These are phyloP conservation scores for Autographa gamma DNA, from an alignment of 2,888 invertebrate genomes.

Conservation along the genomic window DNA sequence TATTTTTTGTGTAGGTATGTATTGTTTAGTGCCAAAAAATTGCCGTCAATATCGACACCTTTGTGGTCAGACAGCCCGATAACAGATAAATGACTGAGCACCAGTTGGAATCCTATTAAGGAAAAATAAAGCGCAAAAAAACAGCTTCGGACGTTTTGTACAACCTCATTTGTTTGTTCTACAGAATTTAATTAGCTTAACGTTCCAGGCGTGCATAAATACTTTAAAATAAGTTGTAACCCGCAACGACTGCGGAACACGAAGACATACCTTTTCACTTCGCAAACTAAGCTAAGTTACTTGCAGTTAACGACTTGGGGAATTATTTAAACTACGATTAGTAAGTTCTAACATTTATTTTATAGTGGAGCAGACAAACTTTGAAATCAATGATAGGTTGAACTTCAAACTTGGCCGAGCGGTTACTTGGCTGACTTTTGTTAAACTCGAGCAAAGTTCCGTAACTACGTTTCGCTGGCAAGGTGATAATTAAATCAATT, in stretches of 20 bases:
- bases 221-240: neutral
- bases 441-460: slow-evolving; percentile 31
- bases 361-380: slow-evolving; percentile 29
- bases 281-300: neutral
- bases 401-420: slow-evolving; percentile 43
- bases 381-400: slow-evolving; percentile 50
- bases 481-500: slow-evolving; percentile 38
- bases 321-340: slow-evolving; percentile 54
- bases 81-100: slow-evolving; percentile 30
- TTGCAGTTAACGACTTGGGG: slow-evolving; percentile 30
- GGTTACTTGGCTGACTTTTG: slow-evolving; percentile 50
- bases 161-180: neutral
- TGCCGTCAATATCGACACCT: slow-evolving; percentile 21
- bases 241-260: neutral
- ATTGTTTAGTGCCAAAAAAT: too few relatives aligned
- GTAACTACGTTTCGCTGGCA: slow-evolving; percentile 30
- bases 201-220: neutral
- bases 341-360: slow-evolving; percentile 54
- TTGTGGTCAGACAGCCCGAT: slow-evolving; percentile 21
- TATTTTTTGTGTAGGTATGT: too few relatives aligned
- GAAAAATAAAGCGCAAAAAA: slow-evolving; percentile 13
- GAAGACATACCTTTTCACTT: slow-evolving; percentile 16
- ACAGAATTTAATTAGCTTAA: neutral
- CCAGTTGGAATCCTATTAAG: slow-evolving; percentile 21
- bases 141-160: too few relatives aligned